phyloP scores from a whole-genome alignment of 2,113 vertebrate genomes.

The Recurvirostra avosetta region DNA sequence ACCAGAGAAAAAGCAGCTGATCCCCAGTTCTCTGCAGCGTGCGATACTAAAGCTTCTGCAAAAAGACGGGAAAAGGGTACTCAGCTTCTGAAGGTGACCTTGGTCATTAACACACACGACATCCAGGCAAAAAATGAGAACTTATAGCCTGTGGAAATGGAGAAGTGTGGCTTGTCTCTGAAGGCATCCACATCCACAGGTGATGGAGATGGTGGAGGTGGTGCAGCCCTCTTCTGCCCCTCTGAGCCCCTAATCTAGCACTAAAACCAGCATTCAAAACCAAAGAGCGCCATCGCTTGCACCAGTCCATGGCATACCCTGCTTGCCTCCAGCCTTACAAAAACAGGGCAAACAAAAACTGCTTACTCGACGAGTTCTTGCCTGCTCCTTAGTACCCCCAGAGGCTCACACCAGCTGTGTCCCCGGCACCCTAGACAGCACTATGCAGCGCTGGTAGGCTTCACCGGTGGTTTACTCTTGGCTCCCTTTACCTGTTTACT shows the following conservation, averaged over 20 bases:
- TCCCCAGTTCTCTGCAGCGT: rapidly evolving
- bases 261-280: not conserved
- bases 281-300: not conserved
- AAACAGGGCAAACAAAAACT: rapidly evolving
- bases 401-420: not conserved
- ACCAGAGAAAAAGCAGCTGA: not conserved
- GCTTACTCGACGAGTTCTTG: not conserved
- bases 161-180: not conserved
- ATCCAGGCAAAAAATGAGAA: not conserved
- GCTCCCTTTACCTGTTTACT: not conserved
- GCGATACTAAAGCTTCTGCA: not conserved
- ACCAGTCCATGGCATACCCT: not conserved
- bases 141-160: not conserved
- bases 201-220: not conserved
- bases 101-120: not conserved
- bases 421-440: rapidly evolving
- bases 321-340: not conserved
- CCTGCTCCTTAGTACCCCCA: not conserved
- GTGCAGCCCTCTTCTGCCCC: not conserved
- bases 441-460: not conserved
- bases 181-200: not conserved
- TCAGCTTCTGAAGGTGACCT: not conserved
- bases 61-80: not conserved
- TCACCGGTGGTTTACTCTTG: not conserved
- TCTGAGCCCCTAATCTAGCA: not conserved